Percentiles rank a stretch among this genome's conserved stretches.
Conservation (phyloP, 2,888 invertebrate genomes). For the Calameuta idolon region DNA sequence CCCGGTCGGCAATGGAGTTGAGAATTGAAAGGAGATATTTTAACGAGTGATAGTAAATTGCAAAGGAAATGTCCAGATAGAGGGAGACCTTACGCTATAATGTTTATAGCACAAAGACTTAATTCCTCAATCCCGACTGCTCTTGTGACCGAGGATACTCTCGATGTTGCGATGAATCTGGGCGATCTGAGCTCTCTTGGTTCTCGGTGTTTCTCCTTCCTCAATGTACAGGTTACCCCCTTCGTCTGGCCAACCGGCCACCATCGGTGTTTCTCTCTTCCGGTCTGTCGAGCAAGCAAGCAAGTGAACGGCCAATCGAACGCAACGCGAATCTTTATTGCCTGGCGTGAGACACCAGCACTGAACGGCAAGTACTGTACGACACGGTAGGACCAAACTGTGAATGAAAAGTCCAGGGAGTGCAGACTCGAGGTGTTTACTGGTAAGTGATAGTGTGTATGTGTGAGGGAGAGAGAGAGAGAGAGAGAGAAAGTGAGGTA, state of each 20-base stretch:
- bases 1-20: not conserved
- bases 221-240: slow-evolving; percentile 60
- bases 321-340: not conserved
- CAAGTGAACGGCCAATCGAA: slow-evolving; percentile 13
- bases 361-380: not conserved
- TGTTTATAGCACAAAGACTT: not conserved
- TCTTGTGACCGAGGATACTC: slow-evolving; percentile 54
- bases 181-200: slow-evolving; percentile 49
- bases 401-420: slow-evolving; percentile 15
- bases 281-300: slow-evolving; percentile 44
- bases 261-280: slow-evolving; percentile 54
- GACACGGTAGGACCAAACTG: not conserved
- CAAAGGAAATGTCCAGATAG: not conserved
- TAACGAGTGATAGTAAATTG: not conserved
- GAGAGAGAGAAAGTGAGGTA: slow-evolving; percentile 4
- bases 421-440: not conserved
- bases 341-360: not conserved
- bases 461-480: slow-evolving; percentile 9
- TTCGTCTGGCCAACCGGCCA: slow-evolving; percentile 55
- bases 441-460: slow-evolving; percentile 2
- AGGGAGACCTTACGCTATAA: not conserved
- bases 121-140: slow-evolving; percentile 9
- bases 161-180: slow-evolving; percentile 59
- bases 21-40: not conserved
- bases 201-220: slow-evolving; percentile 48